Base-by-base conservation (phyloP, 1,140 invertebrate species). In the Musca domestica region DNA sequence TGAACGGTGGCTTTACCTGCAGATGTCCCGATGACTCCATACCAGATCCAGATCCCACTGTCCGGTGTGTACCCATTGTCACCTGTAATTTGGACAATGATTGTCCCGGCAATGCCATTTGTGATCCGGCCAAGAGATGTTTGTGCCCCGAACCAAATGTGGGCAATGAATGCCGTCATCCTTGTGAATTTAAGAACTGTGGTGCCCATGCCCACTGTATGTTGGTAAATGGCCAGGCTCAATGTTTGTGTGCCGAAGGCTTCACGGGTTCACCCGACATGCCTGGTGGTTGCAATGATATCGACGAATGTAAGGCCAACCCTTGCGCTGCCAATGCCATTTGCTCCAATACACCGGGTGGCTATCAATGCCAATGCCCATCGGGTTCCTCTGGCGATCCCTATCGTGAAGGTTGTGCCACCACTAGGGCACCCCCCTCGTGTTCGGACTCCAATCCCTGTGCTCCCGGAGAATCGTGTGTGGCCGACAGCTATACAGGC, bases 121-220 rank as follows among this genome's bases (percentile, higher is more conserved):
- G 94, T 75, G 90, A 94, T 75, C 74, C 83, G 3, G 86, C 89
- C 67, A 88, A 89, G 67, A 87, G 90, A 71, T 96, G 94, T 77
- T 81, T 94, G 19, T 96, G 94, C 79, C 94, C 93, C 3, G 92
- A 94, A 74, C 94, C 94, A 0, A 95, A 95, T 76, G 85, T 95
- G 73, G 94, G 94, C 74, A 93, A 94, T 71, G 92, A 95, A 78
- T 96, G 94, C 73, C 88, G 93, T 84, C 93, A 96, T 89, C 95
- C 94, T 0, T 97, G 95, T 78, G 94, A 96, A 84, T 86, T 89
- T 52, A 82, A 93, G 14, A 87, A 87, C 48, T 96, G 95, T 81
- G 92, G 92, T 67, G 89, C 92, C 17, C 95, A 96, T 80, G 90
- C 94, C 3, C 91, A 95, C 73, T 97, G 95, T 78, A 92, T 95